phyloP scores from a whole-genome alignment of 1,140 invertebrate species.

The Drosophila sechellia region DNA sequence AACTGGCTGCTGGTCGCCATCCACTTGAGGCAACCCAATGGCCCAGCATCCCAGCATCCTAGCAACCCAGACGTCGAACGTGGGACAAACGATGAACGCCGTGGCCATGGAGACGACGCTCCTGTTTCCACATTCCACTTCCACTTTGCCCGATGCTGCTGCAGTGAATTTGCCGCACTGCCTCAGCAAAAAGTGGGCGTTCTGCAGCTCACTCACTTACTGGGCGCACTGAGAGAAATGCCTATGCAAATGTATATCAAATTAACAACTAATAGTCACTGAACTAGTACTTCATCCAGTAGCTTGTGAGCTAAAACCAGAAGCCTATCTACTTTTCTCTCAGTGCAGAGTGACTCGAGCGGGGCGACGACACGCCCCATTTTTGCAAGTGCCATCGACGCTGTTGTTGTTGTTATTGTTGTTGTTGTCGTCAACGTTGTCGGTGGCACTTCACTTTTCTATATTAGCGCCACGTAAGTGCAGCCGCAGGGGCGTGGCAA shows the following conservation, averaged over 20 bases:
- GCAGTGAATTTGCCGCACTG: constrained; percentile 74
- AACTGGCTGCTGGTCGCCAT: constrained; percentile 7
- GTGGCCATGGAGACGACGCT: constrained; percentile 54
- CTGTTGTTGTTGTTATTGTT: constrained; percentile 40
- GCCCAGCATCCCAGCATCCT: constrained; percentile 10
- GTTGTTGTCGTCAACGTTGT: constrained; percentile 64
- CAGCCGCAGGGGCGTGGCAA: constrained; percentile 76
- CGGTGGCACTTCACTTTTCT: constrained; percentile 77
- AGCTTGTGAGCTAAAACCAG: too few relatives aligned
- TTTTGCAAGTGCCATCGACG: constrained; percentile 66
- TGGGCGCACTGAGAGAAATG: not conserved
- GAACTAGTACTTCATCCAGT: too few relatives aligned
- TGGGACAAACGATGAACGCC: constrained; percentile 40
- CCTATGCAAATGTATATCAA: too few relatives aligned
- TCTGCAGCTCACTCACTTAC: constrained; percentile 13
- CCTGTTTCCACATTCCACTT: constrained; percentile 4
- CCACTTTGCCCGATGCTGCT: constrained; percentile 25
- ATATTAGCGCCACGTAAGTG: constrained; percentile 79
- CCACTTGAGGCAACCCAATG: constrained; percentile 48
- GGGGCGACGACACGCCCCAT: constrained; percentile 52
- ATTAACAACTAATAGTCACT: too few relatives aligned
- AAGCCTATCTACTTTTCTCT: not conserved
- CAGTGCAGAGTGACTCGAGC: not conserved
- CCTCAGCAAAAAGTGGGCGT: constrained; percentile 45
- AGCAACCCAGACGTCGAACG: constrained; percentile 30